These are phyloP conservation scores for Epinephelus coioides DNA, from an alignment of 2,797 vertebrate genomes.

Conservation along the genomic window DNA sequence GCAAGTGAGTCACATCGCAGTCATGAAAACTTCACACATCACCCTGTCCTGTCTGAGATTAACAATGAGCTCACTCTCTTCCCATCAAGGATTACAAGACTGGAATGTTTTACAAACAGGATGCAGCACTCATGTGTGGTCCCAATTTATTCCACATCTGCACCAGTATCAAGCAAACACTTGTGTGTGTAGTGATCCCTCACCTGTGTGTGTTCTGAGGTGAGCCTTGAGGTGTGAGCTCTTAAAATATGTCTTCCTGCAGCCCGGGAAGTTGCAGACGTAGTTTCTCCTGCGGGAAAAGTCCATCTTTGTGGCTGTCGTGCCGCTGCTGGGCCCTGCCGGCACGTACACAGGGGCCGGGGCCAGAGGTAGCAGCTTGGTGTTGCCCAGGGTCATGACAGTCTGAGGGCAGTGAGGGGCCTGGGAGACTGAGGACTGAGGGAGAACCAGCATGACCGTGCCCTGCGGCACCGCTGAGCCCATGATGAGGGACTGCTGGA, in stretches of 20 bases:
- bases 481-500: constrained; percentile 90
- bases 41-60: constrained; percentile 2
- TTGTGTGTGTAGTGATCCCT: constrained; percentile 31
- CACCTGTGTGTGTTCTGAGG: constrained; percentile 98
- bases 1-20: constrained; percentile 53
- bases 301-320: constrained; percentile 88
- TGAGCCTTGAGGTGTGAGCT: constrained; percentile 99
- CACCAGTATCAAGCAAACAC: neutral
- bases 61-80: constrained; percentile 66
- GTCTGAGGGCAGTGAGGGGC: constrained; percentile 85
- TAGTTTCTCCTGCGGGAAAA: constrained; percentile 97
- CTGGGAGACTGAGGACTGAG: constrained; percentile 87
- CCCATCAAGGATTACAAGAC: constrained; percentile 39
- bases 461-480: constrained; percentile 92
- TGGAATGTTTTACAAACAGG: constrained; percentile 57
- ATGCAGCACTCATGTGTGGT: constrained; percentile 35
- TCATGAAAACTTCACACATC: constrained; percentile 41
- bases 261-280: constrained; percentile 93
- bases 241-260: constrained; percentile 99
- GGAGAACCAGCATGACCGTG: constrained; percentile 95
- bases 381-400: constrained; percentile 91
- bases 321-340: constrained; percentile 85
- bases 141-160: constrained; percentile 31
- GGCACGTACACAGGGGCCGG: constrained; percentile 94
- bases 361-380: constrained; percentile 95